These are phyloP conservation scores for Brachionus koreanus DNA, from an alignment of 1,140 invertebrate species.

Conservation along the genomic window DNA sequence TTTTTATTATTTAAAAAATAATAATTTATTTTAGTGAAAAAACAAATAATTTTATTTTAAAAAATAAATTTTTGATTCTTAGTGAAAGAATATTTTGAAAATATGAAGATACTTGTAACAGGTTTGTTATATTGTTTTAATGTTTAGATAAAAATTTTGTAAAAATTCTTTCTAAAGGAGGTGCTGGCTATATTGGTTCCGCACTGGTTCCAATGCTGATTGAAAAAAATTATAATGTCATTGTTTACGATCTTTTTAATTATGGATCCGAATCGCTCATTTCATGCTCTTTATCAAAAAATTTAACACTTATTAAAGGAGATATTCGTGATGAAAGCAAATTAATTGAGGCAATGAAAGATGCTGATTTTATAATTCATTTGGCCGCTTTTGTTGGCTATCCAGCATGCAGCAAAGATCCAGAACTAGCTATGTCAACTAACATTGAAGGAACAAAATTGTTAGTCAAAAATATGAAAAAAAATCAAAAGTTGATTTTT, in stretches of 20 bases:
- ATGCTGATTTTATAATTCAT: constrained; percentile 49
- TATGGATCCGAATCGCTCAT: constrained; percentile 48
- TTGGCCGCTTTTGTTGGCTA: constrained; percentile 51
- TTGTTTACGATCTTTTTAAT: constrained; percentile 48
- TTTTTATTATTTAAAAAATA: too few relatives aligned
- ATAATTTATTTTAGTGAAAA: too few relatives aligned
- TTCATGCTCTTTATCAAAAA: constrained; percentile 16
- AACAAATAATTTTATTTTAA: too few relatives aligned
- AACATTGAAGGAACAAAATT: constrained; percentile 47
- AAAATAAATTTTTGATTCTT: too few relatives aligned
- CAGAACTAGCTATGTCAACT: constrained; percentile 45
- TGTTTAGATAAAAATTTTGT: background rate
- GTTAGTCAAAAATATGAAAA: constrained; percentile 46
- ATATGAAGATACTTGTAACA: too few relatives aligned
- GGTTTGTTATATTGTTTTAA: too few relatives aligned
- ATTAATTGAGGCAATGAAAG: constrained; percentile 44
- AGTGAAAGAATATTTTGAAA: too few relatives aligned
- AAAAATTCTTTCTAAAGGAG: constrained; percentile 44
- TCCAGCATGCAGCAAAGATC: constrained; percentile 50
- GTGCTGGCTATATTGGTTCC: constrained; percentile 51
- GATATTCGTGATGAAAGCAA: constrained; percentile 47
- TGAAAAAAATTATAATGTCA: constrained; percentile 48
- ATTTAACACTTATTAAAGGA: constrained; percentile 48
- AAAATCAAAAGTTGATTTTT: constrained; percentile 49
- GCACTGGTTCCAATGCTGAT: constrained; percentile 49